Evolutionary conservation across 1,140 invertebrate genomes (phyloP).

Genomic region (Cydia strobilella): DNA sequence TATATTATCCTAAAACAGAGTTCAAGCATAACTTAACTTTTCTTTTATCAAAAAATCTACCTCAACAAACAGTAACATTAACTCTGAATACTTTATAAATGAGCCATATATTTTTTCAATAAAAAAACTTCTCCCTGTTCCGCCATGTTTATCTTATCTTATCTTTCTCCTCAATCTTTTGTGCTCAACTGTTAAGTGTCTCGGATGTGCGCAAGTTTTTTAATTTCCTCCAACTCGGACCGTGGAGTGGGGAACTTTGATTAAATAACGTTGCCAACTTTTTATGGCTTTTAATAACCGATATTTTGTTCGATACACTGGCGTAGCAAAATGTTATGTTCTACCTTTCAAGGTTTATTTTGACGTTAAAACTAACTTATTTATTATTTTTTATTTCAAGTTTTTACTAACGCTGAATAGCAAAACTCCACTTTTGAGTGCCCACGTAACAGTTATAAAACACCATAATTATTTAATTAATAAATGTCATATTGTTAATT

Average conservation of each 20-base stretch:
- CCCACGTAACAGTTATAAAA: no score
- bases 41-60: constrained; percentile 8
- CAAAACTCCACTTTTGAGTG: not conserved
- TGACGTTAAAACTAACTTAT: not conserved
- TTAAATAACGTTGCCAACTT: constrained; percentile 31
- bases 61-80: constrained; percentile 16
- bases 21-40: not conserved
- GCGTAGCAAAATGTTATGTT: constrained; percentile 9
- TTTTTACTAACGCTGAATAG: not conserved
- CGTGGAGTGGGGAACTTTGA: constrained; percentile 26
- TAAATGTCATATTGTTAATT: no score
- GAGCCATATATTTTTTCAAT: constrained; percentile 21
- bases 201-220: constrained; percentile 29
- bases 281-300: constrained; percentile 33
- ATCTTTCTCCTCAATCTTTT: constrained; percentile 23
- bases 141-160: constrained; percentile 29
- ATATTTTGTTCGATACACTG: constrained; percentile 22
- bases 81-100: constrained; percentile 26
- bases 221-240: constrained; percentile 23
- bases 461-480: no score
- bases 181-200: constrained; percentile 31
- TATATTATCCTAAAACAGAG: not conserved
- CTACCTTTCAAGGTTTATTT: not conserved
- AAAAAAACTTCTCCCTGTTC: constrained; percentile 6
- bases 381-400: not conserved